Conservation (phyloP, 2,888 invertebrate genomes). For the Rotaria magnacalcarata region DNA sequence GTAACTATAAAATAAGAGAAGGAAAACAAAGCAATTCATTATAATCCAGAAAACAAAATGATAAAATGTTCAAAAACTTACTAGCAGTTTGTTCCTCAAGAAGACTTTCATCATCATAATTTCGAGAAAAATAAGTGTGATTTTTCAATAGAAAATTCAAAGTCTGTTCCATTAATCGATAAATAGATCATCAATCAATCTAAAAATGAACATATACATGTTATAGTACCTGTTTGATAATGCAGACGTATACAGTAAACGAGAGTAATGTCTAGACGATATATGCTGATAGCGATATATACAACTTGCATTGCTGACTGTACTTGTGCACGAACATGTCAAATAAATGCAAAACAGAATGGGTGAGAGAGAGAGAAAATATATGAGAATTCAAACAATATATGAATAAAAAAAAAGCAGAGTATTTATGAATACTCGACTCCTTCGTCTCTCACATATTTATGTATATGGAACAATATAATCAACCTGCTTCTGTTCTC, state of each 20-base stretch:
- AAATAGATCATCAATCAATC: conserved; percentile 29
- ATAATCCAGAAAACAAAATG: not conserved
- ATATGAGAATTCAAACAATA: conserved; percentile 14
- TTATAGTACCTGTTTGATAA: not conserved
- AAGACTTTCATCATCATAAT: not conserved
- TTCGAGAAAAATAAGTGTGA: not conserved
- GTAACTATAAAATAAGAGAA: not conserved
- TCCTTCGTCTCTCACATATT: not conserved
- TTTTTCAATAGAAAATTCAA: not conserved
- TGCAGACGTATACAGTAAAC: conserved; percentile 12
- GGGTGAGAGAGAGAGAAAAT: not conserved
- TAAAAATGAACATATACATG: not conserved
- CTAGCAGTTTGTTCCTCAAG: not conserved
- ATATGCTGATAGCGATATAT: conserved; percentile 17
- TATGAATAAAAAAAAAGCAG: not conserved
- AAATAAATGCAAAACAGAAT: not conserved
- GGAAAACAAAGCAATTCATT: no score
- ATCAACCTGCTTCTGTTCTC: not conserved
- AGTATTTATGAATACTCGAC: not conserved
- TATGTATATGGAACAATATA: not conserved
- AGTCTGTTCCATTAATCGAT: conserved; percentile 5
- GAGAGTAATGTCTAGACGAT: conserved; percentile 29
- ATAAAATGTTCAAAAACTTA: not conserved
- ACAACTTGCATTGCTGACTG: conserved; percentile 4
- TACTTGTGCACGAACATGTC: conserved; percentile 10